Percentiles rank a stretch among this genome's conserved stretches.
Conservation (phyloP, 2,113 vertebrate species). For the Neotragus moschatus region DNA sequence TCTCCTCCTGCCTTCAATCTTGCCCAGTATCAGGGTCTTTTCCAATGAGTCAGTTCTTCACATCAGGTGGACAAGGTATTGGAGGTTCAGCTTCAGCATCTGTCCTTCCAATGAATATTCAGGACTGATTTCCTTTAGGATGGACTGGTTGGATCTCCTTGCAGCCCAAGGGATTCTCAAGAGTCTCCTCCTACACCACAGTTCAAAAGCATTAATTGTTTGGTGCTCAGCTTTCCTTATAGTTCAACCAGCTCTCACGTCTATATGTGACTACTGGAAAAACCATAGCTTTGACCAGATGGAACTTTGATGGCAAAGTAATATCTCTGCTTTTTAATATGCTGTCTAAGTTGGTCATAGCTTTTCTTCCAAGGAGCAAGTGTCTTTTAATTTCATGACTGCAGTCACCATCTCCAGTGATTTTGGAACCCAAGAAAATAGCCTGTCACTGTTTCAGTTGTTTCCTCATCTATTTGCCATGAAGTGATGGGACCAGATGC, state of each 20-base stretch:
- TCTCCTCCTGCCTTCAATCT: not conserved
- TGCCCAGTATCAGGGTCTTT: not conserved
- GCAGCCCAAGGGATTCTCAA: not conserved
- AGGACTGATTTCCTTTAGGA: not conserved
- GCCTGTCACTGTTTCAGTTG: not conserved
- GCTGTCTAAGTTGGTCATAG: not conserved
- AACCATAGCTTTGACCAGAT: not conserved
- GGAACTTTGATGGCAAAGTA: not conserved
- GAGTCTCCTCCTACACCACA: not conserved
- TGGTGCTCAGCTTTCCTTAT: fast-evolving
- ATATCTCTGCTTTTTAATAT: not conserved
- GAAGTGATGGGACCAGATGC: not conserved
- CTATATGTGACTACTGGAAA: not conserved
- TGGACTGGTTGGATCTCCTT: not conserved
- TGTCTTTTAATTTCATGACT: not conserved
- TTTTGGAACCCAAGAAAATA: not conserved
- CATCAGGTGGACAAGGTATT: not conserved
- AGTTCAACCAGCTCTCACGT: not conserved
- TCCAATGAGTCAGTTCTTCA: not conserved
- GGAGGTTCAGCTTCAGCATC: not conserved
- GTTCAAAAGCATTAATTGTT: not conserved
- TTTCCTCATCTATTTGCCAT: not conserved
- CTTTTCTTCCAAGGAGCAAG: not conserved
- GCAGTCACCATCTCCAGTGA: not conserved
- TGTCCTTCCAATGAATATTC: not conserved